Base-by-base conservation (phyloP, 37 sponge, comb jelly and placozoan species). In the Crambe crambe region DNA sequence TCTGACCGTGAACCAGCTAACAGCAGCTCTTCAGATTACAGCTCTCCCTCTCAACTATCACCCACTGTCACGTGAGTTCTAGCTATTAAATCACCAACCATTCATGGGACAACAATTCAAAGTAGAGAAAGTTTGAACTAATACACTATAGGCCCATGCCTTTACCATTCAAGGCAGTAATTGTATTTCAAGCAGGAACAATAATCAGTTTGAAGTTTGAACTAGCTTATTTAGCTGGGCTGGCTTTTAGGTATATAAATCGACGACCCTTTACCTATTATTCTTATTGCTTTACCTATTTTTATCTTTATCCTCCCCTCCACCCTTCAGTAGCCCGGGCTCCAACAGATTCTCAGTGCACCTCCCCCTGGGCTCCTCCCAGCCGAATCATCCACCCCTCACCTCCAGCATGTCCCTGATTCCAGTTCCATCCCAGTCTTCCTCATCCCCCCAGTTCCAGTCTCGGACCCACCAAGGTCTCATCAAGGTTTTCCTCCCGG, bases 401-500 rank as follows among this genome's bases (percentile, higher is more conserved):
- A 34, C 37, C 18, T 29, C 76, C 62, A 22, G 20, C 34, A 10
- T 51, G 18, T 73, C 80, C 58, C 44, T n/a, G 60, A n/a, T 37
- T 58, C 60, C 76, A 26, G 34, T 37, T 58, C 60, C 76, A 26
- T 32, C 80, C 70, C 44, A 23, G 0, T 61, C 42, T 27, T n/a
- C n/a, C n/a, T 37, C 76, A 30, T 41, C 54, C 10, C 62, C 60
- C 3, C 47, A 56, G 3, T 42, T 68, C 54, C 34, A 26, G 20
- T 25, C 26, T 37, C n/a, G n/a, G n/a, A n/a, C n/a, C n/a, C n/a
- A n/a, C n/a, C 20, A 61, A 18, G 23, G 42, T 58, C 74, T 86
- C 15, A 86, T 86, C 51, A 78, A 73, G 31, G 86, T 79, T 39
- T 70, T 68, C 69, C 68, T 83, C 26, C 84, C 84, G 26, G 84